Percentiles rank a stretch among this genome's conserved stretches.
phyloP scores from a whole-genome alignment of 2,888 invertebrate genomes.

The Thymelicus lineola region DNA sequence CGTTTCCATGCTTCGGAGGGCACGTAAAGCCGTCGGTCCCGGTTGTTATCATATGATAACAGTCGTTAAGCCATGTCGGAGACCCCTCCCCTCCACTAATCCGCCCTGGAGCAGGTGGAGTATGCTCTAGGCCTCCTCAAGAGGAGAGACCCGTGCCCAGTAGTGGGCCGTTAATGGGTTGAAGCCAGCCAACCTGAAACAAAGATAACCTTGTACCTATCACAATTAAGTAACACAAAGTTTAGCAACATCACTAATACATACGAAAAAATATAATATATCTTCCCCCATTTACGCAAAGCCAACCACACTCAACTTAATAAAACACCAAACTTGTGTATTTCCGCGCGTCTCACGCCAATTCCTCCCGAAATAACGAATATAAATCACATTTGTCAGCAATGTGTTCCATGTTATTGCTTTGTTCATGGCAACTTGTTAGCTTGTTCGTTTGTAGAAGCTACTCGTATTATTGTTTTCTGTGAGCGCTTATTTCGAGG shows the following conservation, averaged over 20 bases:
- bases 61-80: too few relatives aligned
- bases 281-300: not conserved
- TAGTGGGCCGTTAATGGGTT: too few relatives aligned
- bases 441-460: not conserved
- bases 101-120: too few relatives aligned
- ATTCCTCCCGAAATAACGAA: not conserved
- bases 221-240: too few relatives aligned
- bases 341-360: not conserved
- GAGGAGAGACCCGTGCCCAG: too few relatives aligned
- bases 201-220: too few relatives aligned
- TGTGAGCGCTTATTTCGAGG: not conserved
- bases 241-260: not conserved
- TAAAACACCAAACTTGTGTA: constrained; percentile 2
- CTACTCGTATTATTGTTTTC: not conserved
- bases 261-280: not conserved
- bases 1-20: too few relatives aligned
- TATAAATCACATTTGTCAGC: constrained; percentile 13
- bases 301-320: not conserved
- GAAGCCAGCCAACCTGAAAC: too few relatives aligned
- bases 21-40: too few relatives aligned
- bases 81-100: too few relatives aligned
- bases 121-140: too few relatives aligned
- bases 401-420: not conserved
- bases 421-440: not conserved
- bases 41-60: too few relatives aligned